Percentiles rank a stretch among this genome's conserved stretches.
Conservation (phyloP, 64 coral and sea anemone genomes). For the Dendronephthya gigantea region DNA sequence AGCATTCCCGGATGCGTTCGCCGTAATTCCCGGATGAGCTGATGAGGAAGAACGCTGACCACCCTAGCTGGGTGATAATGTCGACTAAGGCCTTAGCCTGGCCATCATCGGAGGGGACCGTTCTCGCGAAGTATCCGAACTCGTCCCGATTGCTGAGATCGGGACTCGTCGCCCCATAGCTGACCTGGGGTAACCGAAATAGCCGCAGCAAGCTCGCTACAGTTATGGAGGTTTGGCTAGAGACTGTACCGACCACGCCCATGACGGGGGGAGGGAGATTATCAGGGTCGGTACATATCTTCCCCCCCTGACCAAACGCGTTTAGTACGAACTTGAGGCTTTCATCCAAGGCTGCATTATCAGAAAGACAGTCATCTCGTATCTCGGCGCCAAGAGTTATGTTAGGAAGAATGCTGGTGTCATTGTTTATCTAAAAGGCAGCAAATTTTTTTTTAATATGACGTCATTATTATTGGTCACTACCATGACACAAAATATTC, state of each 20-base stretch:
- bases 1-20: background rate
- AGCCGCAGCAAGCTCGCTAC: background rate
- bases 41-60: background rate
- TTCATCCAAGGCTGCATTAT: background rate
- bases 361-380: background rate
- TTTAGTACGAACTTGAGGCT: background rate
- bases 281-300: background rate
- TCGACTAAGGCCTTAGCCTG: background rate
- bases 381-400: background rate
- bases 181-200: background rate
- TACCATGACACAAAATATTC: too few species aligned
- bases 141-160: slow-evolving; percentile 12
- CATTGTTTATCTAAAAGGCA: background rate
- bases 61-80: background rate
- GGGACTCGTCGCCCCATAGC: slow-evolving; percentile 1
- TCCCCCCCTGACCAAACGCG: background rate
- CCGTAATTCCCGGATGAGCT: background rate
- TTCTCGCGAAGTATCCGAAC: background rate
- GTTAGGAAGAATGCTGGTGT: background rate
- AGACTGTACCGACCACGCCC: background rate
- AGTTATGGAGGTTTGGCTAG: background rate
- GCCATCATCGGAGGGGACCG: background rate
- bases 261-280: background rate
- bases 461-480: too few species aligned
- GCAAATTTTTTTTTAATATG: background rate